Base-by-base conservation (phyloP, 2,797 vertebrate genomes). In the Apogon hyalosoma region DNA sequence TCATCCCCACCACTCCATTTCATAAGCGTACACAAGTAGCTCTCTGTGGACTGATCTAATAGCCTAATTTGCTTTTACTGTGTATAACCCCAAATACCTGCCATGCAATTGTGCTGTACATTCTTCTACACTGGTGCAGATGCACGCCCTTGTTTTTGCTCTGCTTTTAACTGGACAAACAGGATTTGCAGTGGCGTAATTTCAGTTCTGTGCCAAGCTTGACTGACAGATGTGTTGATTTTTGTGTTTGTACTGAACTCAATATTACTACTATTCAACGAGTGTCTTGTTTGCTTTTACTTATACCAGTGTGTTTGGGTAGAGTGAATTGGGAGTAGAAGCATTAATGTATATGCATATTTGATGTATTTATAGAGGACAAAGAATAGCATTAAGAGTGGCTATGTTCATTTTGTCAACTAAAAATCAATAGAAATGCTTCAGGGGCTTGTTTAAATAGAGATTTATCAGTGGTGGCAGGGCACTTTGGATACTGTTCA, bases 121-220 rank as follows among this genome's bases (percentile, higher is more conserved):
- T 77, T 71, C 64, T 78, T 71, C 18, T 77, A 19, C 66, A 56
- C 46, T 24, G 16, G 42, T 72, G 72, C 56, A 39, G 79, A 83
- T 80, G 84, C 65, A 87, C 82, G 74, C 73, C 69, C 78, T 78
- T 88, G 66, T 84, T 81, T 70, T 78, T 75, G 68, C 55, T 51
- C 28, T 63, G 77, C 54, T 64, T 59, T 74, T 41, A 92, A 92
- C 91, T 73, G 59, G 92, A 88, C 81, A 74, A 90, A 92, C 92
- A 85, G 87, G 91, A 80, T 93, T 69, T 74, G 52, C 70, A 39
- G 24, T 50, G 50, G 28, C 1, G 1, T 52, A 51, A 62, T 49
- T 38, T 48, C 39, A 10, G 71, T 70, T 79, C 38, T 45, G 43
- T 73, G 74, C 80, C 66, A 45, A 6, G 19, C n/a, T 41, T 81